Conservation (phyloP, 2,113 vertebrate species). For the Balaenoptera acutorostrata region DNA sequence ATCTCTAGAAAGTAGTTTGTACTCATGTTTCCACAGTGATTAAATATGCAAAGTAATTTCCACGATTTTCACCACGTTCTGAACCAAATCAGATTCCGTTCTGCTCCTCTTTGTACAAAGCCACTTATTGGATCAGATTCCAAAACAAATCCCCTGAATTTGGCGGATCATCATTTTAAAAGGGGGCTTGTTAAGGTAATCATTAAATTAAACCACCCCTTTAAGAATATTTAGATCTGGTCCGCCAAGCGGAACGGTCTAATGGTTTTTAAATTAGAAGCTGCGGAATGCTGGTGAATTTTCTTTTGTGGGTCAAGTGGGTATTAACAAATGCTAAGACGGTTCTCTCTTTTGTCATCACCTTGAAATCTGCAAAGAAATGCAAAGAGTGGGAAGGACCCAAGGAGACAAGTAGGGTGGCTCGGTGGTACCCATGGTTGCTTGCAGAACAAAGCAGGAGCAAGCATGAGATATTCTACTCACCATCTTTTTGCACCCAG, state of each 20-base stretch:
- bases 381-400: slow-evolving; percentile 72
- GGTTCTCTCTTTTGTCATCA: slow-evolving; percentile 84
- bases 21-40: slow-evolving; percentile 86
- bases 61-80: slow-evolving; percentile 86
- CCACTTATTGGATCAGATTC: slow-evolving; percentile 93
- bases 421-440: not conserved
- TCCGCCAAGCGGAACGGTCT: slow-evolving; percentile 93
- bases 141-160: slow-evolving; percentile 95
- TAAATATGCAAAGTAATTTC: slow-evolving; percentile 92
- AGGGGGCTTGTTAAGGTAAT: slow-evolving; percentile 97
- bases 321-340: slow-evolving; percentile 88
- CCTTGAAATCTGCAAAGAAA: slow-evolving; percentile 85
- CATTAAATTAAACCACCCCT: slow-evolving; percentile 98
- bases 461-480: not conserved
- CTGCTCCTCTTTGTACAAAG: slow-evolving; percentile 85
- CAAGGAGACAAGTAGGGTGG: slow-evolving; percentile 59
- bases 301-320: slow-evolving; percentile 87
- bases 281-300: slow-evolving; percentile 82
- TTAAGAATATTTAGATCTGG: slow-evolving; percentile 97
- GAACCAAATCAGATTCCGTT: slow-evolving; percentile 88
- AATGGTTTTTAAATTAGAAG: slow-evolving; percentile 94
- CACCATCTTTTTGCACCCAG: slow-evolving; percentile 41
- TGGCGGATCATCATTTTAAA: slow-evolving; percentile 94
- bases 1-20: slow-evolving; percentile 87
- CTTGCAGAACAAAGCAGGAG: not conserved